Percentiles rank a stretch among this genome's conserved stretches.
phyloP scores from a whole-genome alignment of 1,140 invertebrate genomes.

The Prorops nasuta region DNA sequence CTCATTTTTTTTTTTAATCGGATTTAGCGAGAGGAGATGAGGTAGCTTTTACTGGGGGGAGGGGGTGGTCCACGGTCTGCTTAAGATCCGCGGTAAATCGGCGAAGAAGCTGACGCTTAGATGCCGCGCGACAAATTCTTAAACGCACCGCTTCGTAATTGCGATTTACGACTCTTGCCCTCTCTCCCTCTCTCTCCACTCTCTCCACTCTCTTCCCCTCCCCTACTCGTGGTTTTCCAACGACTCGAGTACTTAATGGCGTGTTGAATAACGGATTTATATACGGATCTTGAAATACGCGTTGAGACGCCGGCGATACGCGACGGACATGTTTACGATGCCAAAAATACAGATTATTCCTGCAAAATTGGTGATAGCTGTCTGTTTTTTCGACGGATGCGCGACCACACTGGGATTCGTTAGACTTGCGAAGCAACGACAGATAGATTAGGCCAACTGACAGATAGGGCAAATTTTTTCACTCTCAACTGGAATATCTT shows the following conservation, averaged over 20 bases:
- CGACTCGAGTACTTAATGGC: conserved; percentile 50
- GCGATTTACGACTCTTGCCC: conserved; percentile 48
- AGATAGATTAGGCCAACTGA: no score
- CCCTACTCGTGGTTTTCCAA: conserved; percentile 24
- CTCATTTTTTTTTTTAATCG: no score
- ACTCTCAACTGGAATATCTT: no score
- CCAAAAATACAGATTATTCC: conserved; percentile 52
- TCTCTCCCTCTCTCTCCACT: conserved; percentile 6
- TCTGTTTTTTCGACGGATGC: no score
- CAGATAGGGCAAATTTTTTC: no score
- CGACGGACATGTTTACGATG: conserved; percentile 46
- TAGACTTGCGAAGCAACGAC: no score
- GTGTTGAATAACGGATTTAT: conserved; percentile 58
- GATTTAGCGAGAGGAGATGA: no score
- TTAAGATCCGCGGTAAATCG: conserved; percentile 16
- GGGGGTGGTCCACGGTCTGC: conserved; percentile 31
- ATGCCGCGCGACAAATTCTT: conserved; percentile 54
- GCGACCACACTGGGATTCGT: no score
- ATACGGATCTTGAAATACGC: conserved; percentile 47
- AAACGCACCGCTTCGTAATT: conserved; percentile 53
- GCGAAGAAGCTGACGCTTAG: conserved; percentile 35
- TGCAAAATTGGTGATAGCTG: no score
- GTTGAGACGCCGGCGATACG: conserved; percentile 27
- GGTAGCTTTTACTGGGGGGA: no score
- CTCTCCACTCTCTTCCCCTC: neutral